These are phyloP conservation scores for Acronicta leporina DNA, from an alignment of 2,888 invertebrate genomes.

Conservation along the genomic window DNA sequence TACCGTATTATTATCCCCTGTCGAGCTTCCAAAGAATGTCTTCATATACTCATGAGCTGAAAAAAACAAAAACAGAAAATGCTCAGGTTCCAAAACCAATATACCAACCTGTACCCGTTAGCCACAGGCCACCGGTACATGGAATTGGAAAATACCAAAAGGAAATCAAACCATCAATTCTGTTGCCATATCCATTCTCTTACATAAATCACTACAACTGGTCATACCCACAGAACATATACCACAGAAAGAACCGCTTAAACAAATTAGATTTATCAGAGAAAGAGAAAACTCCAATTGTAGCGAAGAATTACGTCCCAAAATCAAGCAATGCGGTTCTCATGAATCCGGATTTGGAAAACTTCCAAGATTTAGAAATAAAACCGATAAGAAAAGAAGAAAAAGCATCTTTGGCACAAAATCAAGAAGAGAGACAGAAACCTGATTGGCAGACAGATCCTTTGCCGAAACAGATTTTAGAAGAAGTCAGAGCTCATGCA, in stretches of 20 bases:
- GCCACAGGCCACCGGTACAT: not conserved
- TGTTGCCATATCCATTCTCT: conserved; percentile 73
- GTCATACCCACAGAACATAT: conserved; percentile 26
- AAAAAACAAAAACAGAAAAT: not conserved
- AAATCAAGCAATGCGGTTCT: conserved; percentile 53
- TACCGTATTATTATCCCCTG: conserved; percentile 74
- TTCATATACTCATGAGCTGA: conserved; percentile 65
- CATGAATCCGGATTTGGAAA: conserved; percentile 54
- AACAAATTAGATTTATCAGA: conserved; percentile 55
- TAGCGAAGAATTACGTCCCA: conserved; percentile 38
- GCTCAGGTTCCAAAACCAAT: not conserved
- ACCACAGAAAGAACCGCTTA: conserved; percentile 44
- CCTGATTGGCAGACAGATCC: conserved; percentile 77
- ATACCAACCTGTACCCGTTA: not conserved
- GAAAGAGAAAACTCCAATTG: conserved; percentile 30
- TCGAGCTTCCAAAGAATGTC: conserved; percentile 69
- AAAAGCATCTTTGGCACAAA: conserved; percentile 14
- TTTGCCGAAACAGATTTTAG: conserved; percentile 67
- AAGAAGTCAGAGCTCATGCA: conserved; percentile 76
- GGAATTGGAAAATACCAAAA: conserved; percentile 39
- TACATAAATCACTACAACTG: conserved; percentile 61
- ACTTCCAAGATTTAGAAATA: conserved; percentile 45
- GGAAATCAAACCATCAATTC: conserved; percentile 57
- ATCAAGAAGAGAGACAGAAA: conserved; percentile 26
- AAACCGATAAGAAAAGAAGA: conserved; percentile 18